phyloP scores from a whole-genome alignment of 2,888 invertebrate species.

The Ischnus inquisitorius region DNA sequence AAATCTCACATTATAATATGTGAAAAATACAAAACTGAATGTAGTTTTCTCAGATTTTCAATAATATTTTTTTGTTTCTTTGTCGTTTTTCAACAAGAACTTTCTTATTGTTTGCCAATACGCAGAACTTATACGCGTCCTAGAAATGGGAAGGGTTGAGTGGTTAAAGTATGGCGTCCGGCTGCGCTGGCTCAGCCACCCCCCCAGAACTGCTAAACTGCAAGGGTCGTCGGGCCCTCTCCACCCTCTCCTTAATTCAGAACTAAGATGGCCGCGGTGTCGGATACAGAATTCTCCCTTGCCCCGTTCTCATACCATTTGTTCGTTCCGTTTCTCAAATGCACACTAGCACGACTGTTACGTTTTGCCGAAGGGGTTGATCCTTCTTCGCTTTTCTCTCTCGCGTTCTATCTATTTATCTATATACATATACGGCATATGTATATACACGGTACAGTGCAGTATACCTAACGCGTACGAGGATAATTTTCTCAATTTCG shows the following conservation, averaged over 20 bases:
- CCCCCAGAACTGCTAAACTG: slow-evolving; percentile 71
- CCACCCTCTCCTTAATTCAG: slow-evolving; percentile 84
- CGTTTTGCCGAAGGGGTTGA: slow-evolving; percentile 60
- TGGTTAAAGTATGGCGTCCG: slow-evolving; percentile 67
- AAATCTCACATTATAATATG: no score
- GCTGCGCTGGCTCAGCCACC: slow-evolving; percentile 68
- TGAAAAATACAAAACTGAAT: no score
- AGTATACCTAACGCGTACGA: slow-evolving; percentile 81
- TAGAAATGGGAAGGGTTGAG: slow-evolving; percentile 65
- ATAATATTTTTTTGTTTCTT: neutral
- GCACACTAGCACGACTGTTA: slow-evolving; percentile 53
- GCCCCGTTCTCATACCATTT: slow-evolving; percentile 55
- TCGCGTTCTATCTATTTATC: slow-evolving; percentile 21
- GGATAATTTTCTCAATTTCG: slow-evolving; percentile 86
- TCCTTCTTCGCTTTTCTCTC: slow-evolving; percentile 30
- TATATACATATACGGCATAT: neutral
- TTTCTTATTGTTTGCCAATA: neutral
- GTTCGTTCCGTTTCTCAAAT: slow-evolving; percentile 63
- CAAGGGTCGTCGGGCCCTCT: slow-evolving; percentile 73
- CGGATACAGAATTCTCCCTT: slow-evolving; percentile 26
- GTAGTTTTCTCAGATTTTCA: no score
- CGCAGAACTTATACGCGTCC: neutral
- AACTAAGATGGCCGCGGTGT: slow-evolving; percentile 83
- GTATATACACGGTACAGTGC: slow-evolving; percentile 41
- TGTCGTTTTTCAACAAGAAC: neutral